Percentiles rank a stretch among this genome's conserved stretches.
These are phyloP conservation scores for zebrafish (Danio rerio) DNA, from an alignment of 2,113 vertebrate species.

Conservation along the genomic window GRCz12tu NC_133198.1:20784001-20784500, in stretches of 20 bases:
- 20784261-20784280: not conserved
- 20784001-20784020: not conserved
- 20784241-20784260: not conserved
- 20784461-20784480: too few relatives aligned
- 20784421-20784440: too few relatives aligned
- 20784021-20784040: not conserved
- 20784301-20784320: not conserved
- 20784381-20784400: too few relatives aligned
- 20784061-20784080: slow-evolving; percentile 44
- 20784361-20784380: too few relatives aligned
- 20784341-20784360: not conserved
- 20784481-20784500: too few relatives aligned
- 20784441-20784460: too few relatives aligned
- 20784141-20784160: slow-evolving; percentile 12
- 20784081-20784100: not conserved
- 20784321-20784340: not conserved
- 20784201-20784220: not conserved
- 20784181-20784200: not conserved
- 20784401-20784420: too few relatives aligned
- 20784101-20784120: slow-evolving; percentile 8
- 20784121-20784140: not conserved
- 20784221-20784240: not conserved
- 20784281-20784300: not conserved
- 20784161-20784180: not conserved
- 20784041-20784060: slow-evolving; percentile 19